Percentiles rank a stretch among this genome's conserved stretches.
Evolutionary conservation across 2,797 vertebrate genomes (phyloP).

Genomic region (Xiphophorus birchmanni): DNA sequence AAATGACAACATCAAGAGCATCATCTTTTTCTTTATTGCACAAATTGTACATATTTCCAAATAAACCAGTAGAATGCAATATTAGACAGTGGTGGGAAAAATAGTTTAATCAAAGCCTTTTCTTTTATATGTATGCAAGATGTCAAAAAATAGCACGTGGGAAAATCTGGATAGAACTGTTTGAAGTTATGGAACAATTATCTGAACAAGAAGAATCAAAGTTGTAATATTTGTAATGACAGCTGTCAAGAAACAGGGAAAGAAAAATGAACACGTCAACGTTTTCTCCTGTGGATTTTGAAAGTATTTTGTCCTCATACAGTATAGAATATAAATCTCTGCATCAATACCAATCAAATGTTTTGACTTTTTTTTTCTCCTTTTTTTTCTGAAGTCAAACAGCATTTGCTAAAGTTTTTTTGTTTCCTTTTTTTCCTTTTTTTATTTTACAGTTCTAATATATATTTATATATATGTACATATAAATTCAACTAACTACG

Average conservation of each 20-base stretch:
- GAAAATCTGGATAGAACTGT: slow-evolving; percentile 58
- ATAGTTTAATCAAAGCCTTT: slow-evolving; percentile 64
- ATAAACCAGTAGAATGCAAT: slow-evolving; percentile 74
- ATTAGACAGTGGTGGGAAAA: slow-evolving; percentile 70
- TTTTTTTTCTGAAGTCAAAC: slow-evolving; percentile 68
- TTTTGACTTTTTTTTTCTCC: slow-evolving; percentile 54
- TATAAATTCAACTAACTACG: slow-evolving; percentile 80
- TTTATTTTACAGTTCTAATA: slow-evolving; percentile 79
- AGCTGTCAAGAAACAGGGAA: slow-evolving; percentile 35
- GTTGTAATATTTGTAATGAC: slow-evolving; percentile 52
- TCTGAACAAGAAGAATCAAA: slow-evolving; percentile 55
- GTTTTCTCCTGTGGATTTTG: slow-evolving; percentile 66
- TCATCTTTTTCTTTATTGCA: slow-evolving; percentile 82
- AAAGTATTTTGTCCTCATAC: slow-evolving; percentile 75
- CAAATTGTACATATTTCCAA: slow-evolving; percentile 80
- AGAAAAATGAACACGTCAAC: slow-evolving; percentile 35
- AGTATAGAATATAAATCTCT: slow-evolving; percentile 85
- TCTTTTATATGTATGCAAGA: slow-evolving; percentile 57
- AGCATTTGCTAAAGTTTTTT: slow-evolving; percentile 61
- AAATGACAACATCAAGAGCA: slow-evolving; percentile 45
- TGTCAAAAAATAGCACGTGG: slow-evolving; percentile 65
- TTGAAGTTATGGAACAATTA: slow-evolving; percentile 55
- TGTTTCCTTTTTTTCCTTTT: slow-evolving; percentile 36
- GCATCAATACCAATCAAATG: slow-evolving; percentile 79
- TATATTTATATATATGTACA: slow-evolving; percentile 85